A percentile compares a stretch with the other conserved stretches of the same genome.
Conservation (phyloP, 2,888 invertebrate species). For the Ethmia dodecea region DNA sequence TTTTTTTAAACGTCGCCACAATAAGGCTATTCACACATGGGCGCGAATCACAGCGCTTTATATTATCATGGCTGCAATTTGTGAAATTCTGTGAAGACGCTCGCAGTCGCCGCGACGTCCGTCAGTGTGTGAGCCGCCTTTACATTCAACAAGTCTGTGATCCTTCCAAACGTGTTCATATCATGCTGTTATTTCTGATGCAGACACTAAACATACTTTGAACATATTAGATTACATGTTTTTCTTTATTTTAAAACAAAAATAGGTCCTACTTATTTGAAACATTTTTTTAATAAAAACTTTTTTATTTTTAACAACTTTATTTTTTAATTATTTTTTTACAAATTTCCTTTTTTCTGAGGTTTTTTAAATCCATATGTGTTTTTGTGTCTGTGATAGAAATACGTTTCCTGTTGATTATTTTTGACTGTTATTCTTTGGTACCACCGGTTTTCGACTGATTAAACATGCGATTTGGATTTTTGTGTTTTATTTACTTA, state of each 20-base stretch:
- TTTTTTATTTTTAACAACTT: background rate
- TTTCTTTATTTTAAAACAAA: background rate
- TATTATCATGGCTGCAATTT: too few species aligned
- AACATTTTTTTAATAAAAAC: background rate
- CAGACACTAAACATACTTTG: background rate
- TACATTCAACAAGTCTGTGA: slow-evolving; percentile 43
- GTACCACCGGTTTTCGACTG: slow-evolving; percentile 43
- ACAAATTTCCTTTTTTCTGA: too few species aligned
- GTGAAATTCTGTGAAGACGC: too few species aligned
- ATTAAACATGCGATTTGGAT: slow-evolving; percentile 52
- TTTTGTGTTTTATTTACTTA: slow-evolving; percentile 25
- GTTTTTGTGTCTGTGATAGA: slow-evolving; percentile 1
- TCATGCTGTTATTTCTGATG: slow-evolving; percentile 21
- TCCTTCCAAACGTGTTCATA: slow-evolving; percentile 46
- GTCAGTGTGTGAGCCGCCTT: too few species aligned
- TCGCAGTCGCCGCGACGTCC: too few species aligned
- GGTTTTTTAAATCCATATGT: background rate
- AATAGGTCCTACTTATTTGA: too few species aligned
- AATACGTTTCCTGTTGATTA: slow-evolving; percentile 10
- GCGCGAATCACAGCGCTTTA: too few species aligned
- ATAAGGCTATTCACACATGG: too few species aligned
- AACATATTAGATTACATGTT: background rate
- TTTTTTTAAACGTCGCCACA: too few species aligned
- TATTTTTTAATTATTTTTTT: too few species aligned
- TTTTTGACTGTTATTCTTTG: slow-evolving; percentile 40